Percentiles rank a stretch among this genome's conserved stretches.
phyloP scores from a whole-genome alignment of 92 coral and sea anemone genomes.

The Porites divaricata region DNA sequence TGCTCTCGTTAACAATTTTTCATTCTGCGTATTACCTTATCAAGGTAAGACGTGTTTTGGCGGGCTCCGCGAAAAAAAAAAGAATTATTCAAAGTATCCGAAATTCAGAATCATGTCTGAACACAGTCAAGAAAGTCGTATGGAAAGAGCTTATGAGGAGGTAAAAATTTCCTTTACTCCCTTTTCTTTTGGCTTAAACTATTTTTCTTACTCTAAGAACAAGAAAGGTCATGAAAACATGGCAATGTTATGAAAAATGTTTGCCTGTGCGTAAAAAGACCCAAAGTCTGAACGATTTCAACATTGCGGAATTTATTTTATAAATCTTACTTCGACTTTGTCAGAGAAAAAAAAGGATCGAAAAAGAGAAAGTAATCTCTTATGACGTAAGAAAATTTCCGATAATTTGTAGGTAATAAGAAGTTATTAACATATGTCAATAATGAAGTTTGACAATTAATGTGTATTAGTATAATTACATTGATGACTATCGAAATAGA shows the following conservation, averaged over 20 bases:
- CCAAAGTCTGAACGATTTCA: neutral
- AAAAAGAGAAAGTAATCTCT: neutral
- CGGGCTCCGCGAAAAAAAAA: slow-evolving; percentile 9
- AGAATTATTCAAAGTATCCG: neutral
- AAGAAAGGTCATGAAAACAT: neutral
- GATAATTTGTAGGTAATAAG: neutral
- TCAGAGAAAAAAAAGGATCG: too few relatives aligned
- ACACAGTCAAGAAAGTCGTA: neutral
- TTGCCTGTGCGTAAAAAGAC: neutral
- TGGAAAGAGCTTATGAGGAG: slow-evolving; percentile 3
- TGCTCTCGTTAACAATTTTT: neutral
- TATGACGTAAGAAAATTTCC: slow-evolving; percentile 4
- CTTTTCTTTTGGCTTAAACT: neutral
- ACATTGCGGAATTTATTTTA: too few relatives aligned
- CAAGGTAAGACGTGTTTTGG: slow-evolving; percentile 32
- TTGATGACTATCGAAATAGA: too few relatives aligned
- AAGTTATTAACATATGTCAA: neutral
- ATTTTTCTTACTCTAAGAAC: neutral
- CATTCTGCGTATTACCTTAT: slow-evolving; percentile 9
- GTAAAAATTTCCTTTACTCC: neutral
- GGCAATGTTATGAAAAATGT: neutral
- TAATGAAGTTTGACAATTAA: too few relatives aligned
- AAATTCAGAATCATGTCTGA: neutral
- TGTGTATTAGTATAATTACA: too few relatives aligned
- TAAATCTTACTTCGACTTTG: neutral